A percentile compares a stretch with the other conserved stretches of the same genome.
These are phyloP conservation scores for Rhabdomys dilectus DNA, from an alignment of 2,113 vertebrate genomes.

Conservation along the genomic window DNA sequence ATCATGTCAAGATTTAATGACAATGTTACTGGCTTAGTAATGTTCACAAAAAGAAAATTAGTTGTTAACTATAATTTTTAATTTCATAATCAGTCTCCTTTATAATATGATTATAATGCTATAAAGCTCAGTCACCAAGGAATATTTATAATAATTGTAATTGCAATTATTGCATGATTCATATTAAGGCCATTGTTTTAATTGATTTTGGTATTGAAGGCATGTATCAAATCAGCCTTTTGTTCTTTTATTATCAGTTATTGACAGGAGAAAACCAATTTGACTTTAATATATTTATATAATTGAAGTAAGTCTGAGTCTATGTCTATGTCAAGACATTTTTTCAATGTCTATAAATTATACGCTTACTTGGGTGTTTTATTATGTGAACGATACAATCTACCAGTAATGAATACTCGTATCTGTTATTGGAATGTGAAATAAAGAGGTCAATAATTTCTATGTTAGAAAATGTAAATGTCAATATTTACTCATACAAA, in stretches of 20 bases:
- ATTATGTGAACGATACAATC: neutral
- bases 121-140: constrained; percentile 27
- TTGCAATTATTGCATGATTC: constrained; percentile 1
- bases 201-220: constrained; percentile 35
- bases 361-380: neutral
- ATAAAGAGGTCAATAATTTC: neutral
- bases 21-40: constrained; percentile 13
- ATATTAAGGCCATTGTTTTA: constrained; percentile 34
- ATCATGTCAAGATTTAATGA: constrained; percentile 58
- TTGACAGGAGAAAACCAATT: constrained; percentile 34
- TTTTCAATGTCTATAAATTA: constrained; percentile 12
- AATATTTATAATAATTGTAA: constrained; percentile 56
- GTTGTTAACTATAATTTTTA: constrained; percentile 31
- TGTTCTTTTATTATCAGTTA: constrained; percentile 56
- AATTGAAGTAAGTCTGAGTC: neutral
- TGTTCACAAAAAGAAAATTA: constrained; percentile 52
- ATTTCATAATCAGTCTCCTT: constrained; percentile 42
- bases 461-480: neutral
- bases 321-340: neutral
- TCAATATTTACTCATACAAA: neutral
- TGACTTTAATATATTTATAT: neutral
- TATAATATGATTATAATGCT: constrained; percentile 32
- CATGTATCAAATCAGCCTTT: constrained; percentile 15
- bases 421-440: neutral
- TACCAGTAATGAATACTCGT: neutral